Evolutionary conservation across 1,140 invertebrate species (phyloP).

Genomic region (Holcopasites calliopsidis): DNA sequence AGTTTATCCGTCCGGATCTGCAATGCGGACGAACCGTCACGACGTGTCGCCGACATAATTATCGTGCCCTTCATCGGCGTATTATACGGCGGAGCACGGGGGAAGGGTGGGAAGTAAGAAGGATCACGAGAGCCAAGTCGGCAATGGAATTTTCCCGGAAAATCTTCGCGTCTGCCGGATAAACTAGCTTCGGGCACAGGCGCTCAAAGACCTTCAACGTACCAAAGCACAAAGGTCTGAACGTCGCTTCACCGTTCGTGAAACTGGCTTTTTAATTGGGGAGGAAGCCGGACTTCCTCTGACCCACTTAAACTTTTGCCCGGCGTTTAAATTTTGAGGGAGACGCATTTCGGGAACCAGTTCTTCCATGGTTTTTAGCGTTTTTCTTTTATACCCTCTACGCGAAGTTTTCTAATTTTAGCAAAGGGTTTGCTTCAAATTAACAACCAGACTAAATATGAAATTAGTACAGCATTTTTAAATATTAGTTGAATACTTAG

Average conservation of each 20-base stretch:
- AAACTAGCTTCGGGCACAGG: constrained; percentile 4
- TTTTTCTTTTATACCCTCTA: not conserved
- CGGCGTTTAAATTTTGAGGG: not conserved
- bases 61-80: not conserved
- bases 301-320: constrained; percentile 27
- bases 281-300: constrained; percentile 1
- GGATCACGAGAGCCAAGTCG: not conserved
- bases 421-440: too few species aligned
- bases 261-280: constrained; percentile 58
- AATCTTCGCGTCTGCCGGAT: constrained; percentile 38
- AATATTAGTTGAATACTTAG: too few species aligned
- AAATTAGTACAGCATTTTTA: too few species aligned
- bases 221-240: not conserved
- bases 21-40: not conserved
- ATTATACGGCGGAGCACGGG: not conserved
- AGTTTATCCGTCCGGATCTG: constrained; percentile 51
- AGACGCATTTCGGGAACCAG: not conserved
- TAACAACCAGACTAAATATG: too few species aligned
- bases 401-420: not conserved
- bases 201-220: constrained; percentile 8
- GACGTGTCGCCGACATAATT: constrained; percentile 16
- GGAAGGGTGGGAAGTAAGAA: not conserved
- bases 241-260: not conserved
- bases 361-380: not conserved
- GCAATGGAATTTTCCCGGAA: constrained; percentile 52